Evolutionary conservation across 1,140 invertebrate genomes (phyloP), one percentile per base, ranked within the genome.

Genomic region (Drosophila ogumai): DNA sequence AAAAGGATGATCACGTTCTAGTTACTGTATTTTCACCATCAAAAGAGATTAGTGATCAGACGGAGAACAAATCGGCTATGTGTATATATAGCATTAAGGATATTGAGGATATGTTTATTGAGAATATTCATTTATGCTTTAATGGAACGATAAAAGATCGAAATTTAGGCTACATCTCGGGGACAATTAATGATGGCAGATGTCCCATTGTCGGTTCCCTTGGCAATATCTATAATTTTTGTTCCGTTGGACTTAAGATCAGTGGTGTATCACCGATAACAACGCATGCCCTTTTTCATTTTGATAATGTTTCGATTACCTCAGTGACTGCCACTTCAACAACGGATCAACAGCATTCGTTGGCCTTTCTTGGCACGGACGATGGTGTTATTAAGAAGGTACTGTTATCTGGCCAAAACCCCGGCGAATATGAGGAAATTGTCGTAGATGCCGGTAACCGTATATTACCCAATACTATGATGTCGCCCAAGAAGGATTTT

Each of bases 61-160:
- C 96, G 1, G 93, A 95, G 72, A 82, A 94, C 7, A 95, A 96
- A 50, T 98, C 98, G 5, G 98, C 97, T 0, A 91, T 99, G 66
- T 98, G 97, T 93, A 94, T 97, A 25, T 98, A 96, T 93, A 96
- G 96, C 69, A 93, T 99, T 58, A 95, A 96, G 74, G 96, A 98
- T 43, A 97, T 99, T 76, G 97, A 99, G 90, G 95, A 95, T 56
- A 97, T 97, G 86, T 99, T 99, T 93, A 98, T 97, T 82, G 96
- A 98, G 93, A 99, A 99, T 93, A 98, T 99, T 81, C 97, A 98
- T 91, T 97, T 98, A 95, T 99, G 98, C 93, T 99, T 99, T 92
- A 98, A 99, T 93, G 98, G 97, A 25, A 98, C 96, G 79, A 96
- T 96, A 60, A 97, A 97, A 77, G 97, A 97, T 90, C 94, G 98